Evolutionary conservation across 2,888 invertebrate genomes (phyloP).

Genomic region (Cabera pusaria): DNA sequence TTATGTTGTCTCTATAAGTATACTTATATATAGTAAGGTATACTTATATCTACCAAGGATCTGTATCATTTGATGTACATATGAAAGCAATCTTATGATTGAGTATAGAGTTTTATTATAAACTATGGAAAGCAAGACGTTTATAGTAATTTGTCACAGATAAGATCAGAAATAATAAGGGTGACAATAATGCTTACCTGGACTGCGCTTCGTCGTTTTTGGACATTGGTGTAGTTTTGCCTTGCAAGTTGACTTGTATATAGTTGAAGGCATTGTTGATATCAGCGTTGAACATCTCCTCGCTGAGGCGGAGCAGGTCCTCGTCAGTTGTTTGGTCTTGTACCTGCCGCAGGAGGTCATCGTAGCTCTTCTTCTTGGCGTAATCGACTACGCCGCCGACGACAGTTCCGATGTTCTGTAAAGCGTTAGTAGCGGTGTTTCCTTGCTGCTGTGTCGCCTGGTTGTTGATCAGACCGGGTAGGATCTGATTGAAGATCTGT

Average conservation of each 20-base stretch:
- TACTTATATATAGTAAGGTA: too few species aligned
- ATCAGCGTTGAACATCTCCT: slow-evolving; percentile 88
- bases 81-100: too few species aligned
- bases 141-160: too few species aligned
- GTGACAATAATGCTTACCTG: slow-evolving; percentile 82
- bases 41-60: too few species aligned
- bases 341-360: slow-evolving; percentile 66
- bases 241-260: slow-evolving; percentile 89
- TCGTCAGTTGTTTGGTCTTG: slow-evolving; percentile 85
- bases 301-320: slow-evolving; percentile 87
- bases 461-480: slow-evolving; percentile 69
- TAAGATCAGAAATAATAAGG: too few species aligned
- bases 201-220: slow-evolving; percentile 88
- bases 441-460: slow-evolving; percentile 63
- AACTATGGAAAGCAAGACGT: too few species aligned
- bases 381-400: slow-evolving; percentile 78
- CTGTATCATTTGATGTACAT: too few species aligned
- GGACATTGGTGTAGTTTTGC: slow-evolving; percentile 87
- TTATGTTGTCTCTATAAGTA: too few species aligned
- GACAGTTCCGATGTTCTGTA: slow-evolving; percentile 72
- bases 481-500: slow-evolving; percentile 72
- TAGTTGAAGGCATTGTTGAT: slow-evolving; percentile 88
- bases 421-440: slow-evolving; percentile 66
- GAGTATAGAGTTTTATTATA: too few species aligned
- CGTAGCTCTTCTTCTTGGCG: slow-evolving; percentile 76